A percentile compares a stretch with the other conserved stretches of the same genome.
phyloP scores from a whole-genome alignment of 92 coral and sea anemone species.

The Anthopleura xanthogrammica region DNA sequence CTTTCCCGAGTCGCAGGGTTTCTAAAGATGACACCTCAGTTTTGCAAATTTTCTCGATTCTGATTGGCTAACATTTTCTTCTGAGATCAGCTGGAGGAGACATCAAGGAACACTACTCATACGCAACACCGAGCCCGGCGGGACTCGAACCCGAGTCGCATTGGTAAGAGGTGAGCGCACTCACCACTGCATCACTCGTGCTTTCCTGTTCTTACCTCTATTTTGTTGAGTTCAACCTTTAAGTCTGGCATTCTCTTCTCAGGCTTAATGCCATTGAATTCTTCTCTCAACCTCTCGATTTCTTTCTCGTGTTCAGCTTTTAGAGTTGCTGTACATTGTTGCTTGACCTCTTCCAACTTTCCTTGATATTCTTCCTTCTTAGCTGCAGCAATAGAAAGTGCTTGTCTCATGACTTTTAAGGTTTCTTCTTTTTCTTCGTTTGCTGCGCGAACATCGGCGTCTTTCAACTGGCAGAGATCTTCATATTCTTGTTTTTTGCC shows the following conservation, averaged over 20 bases:
- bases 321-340: conserved; percentile 3
- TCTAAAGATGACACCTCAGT: no score
- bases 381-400: conserved; percentile 69
- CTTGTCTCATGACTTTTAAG: conserved; percentile 77
- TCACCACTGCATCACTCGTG: no score
- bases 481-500: conserved; percentile 36
- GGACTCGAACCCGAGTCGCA: no score
- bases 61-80: no score
- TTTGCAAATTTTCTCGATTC: no score
- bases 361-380: conserved; percentile 66
- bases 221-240: background rate
- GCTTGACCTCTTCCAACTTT: conserved; percentile 47
- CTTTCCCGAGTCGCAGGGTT: no score
- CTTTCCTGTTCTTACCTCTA: background rate
- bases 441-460: conserved; percentile 61
- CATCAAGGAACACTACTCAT: no score
- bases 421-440: conserved; percentile 60
- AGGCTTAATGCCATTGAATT: background rate
- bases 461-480: conserved; percentile 38
- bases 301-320: conserved; percentile 16
- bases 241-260: background rate
- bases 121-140: no score
- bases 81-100: no score
- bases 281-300: background rate
- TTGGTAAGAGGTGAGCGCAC: no score